Evolutionary conservation across 2,888 invertebrate genomes (phyloP), one percentile per base, ranked within the genome.

Genomic region (Drosophila fungiperda): DNA sequence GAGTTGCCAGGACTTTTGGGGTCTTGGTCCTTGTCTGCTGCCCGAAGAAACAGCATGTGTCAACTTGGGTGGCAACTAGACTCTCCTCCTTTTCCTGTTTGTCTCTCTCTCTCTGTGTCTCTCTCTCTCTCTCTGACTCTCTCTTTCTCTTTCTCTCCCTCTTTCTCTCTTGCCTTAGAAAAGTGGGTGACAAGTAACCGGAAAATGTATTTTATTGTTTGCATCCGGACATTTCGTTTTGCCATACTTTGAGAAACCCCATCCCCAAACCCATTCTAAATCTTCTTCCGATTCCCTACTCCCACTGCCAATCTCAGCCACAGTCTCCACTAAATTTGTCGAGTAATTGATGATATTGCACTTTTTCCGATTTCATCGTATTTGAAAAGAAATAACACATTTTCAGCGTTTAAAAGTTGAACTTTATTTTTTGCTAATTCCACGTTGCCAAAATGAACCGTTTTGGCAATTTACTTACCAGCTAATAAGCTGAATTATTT

Each of bases 161-260:
- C 59, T 40, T 55, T 64, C 61, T 61, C 64, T 20, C 20, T 32
- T 52, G 52, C 67, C 50, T 59, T 78, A 61, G 79, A 80, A 82
- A 90, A 87, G 82, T 83, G 88, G 83, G 91, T 90, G 92, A 91
- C 91, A 91, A 92, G 91, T 87, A 92, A 91, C 92, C 92, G 91
- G 91, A 92, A 92, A 92, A 92, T 91, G 90, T 92, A 89, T 91
- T 92, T 91, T 92, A 92, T 92, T 91, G 91, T 91, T 89, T 90
- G 91, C 87, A 89, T 91, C 91, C 91, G 91, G 88, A 77, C 74
- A 85, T 85, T 87, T 87, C 78, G 80, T 73, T 89, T 82, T 70
- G 69, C 70, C 82, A 58, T 57, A 61, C 65, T 38, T 29, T 38
- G 20, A 15, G 23, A 15, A 15, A 23, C 20, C 15, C 45, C 5